Conservation (phyloP, 1,140 invertebrate genomes). For the Pararge aegeria region DNA sequence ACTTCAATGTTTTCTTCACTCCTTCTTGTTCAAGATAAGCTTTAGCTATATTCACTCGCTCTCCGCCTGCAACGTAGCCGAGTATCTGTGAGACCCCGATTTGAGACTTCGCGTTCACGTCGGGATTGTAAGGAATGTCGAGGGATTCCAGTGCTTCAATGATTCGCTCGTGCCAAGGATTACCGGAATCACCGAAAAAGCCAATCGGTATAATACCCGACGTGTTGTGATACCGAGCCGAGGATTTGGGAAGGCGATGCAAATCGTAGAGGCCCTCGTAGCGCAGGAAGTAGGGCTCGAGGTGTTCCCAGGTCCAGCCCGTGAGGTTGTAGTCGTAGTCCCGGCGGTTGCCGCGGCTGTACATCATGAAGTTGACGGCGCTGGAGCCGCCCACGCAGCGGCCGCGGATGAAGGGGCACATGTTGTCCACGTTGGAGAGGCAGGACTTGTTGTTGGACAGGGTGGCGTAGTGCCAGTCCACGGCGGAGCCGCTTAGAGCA, state of each 20-base stretch:
- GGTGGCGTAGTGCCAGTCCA: slow-evolving; percentile 54
- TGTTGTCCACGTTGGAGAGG: slow-evolving; percentile 26
- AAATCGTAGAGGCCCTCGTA: slow-evolving; percentile 47
- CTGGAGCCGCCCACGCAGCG: slow-evolving; percentile 86
- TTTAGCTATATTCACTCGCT: slow-evolving; percentile 45
- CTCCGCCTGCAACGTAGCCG: slow-evolving; percentile 42
- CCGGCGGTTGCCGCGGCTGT: slow-evolving; percentile 85
- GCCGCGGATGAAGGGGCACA: slow-evolving; percentile 64
- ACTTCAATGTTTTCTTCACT: slow-evolving; percentile 83
- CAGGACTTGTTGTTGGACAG: slow-evolving; percentile 51
- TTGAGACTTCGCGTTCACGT: slow-evolving; percentile 79
- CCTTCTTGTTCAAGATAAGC: slow-evolving; percentile 44
- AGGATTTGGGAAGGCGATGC: slow-evolving; percentile 35
- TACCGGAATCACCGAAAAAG: slow-evolving; percentile 80
- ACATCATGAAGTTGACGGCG: slow-evolving; percentile 90
- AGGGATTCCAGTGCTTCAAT: slow-evolving; percentile 75
- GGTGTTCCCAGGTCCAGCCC: slow-evolving; percentile 49
- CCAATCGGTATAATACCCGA: slow-evolving; percentile 81
- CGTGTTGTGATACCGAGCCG: slow-evolving; percentile 76
- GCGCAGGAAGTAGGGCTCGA: slow-evolving; percentile 49
- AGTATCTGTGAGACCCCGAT: slow-evolving; percentile 74
- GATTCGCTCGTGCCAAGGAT: slow-evolving; percentile 75
- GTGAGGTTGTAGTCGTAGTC: slow-evolving; percentile 78
- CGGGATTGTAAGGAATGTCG: slow-evolving; percentile 57
- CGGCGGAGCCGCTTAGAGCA: slow-evolving; percentile 29